Percentiles rank a stretch among this genome's conserved stretches.
Evolutionary conservation across 2,888 invertebrate genomes (phyloP).

Genomic region (Tipula confusa): DNA sequence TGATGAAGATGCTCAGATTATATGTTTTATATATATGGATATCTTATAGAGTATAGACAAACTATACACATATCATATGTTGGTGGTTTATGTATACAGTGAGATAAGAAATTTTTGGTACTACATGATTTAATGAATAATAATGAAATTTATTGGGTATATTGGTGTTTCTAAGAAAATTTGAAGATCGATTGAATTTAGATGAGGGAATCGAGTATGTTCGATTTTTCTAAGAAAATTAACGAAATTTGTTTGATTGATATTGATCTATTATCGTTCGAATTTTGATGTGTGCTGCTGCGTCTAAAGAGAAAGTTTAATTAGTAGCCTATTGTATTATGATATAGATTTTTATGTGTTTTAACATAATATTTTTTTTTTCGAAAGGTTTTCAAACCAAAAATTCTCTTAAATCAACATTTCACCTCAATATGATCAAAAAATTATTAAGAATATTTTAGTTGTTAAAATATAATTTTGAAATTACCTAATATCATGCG

Average conservation of each 20-base stretch:
- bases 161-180: neutral
- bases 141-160: neutral
- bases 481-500: too few species aligned
- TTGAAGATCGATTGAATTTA: neutral
- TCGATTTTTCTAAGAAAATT: neutral
- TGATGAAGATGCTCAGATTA: conserved; percentile 25
- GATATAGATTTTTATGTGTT: neutral
- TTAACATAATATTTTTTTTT: neutral
- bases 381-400: neutral
- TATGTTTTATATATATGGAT: too few species aligned
- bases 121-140: neutral
- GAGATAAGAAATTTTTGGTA: neutral
- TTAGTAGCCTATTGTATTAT: neutral
- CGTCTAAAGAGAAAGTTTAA: neutral
- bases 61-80: neutral
- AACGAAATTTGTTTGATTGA: neutral
- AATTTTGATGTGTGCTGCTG: neutral
- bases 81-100: neutral
- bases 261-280: neutral
- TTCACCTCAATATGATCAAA: neutral
- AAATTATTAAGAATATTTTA: too few species aligned
- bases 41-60: neutral
- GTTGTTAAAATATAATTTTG: too few species aligned
- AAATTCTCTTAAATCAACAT: neutral
- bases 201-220: conserved; percentile 13